phyloP scores from a whole-genome alignment of 1,140 invertebrate genomes.

The Drosophila nebulosa region DNA sequence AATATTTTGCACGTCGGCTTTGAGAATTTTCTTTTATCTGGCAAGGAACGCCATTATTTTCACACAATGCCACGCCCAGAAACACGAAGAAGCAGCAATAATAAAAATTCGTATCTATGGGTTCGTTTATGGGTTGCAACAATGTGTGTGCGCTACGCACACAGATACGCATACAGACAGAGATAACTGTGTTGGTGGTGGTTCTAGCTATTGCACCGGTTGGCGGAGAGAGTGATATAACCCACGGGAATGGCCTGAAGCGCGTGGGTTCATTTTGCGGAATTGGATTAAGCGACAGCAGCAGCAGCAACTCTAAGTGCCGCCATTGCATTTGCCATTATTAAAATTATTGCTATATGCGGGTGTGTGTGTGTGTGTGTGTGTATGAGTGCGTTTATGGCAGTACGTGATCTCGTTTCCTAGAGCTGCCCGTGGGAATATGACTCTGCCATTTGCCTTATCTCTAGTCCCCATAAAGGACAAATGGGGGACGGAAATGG shows the following conservation, averaged over 20 bases:
- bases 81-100: neutral
- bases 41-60: constrained; percentile 30
- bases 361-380: constrained; percentile 7
- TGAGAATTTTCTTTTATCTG: constrained; percentile 11
- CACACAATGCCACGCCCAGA: constrained; percentile 42
- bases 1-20: neutral
- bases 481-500: constrained; percentile 60
- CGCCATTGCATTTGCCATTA: constrained; percentile 62
- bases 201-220: too few relatives aligned
- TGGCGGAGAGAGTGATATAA: constrained; percentile 16
- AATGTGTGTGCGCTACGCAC: constrained; percentile 33
- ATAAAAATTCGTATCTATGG: constrained; percentile 40
- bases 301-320: constrained; percentile 59
- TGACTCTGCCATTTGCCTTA: constrained; percentile 40
- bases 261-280: constrained; percentile 57
- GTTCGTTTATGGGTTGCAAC: constrained; percentile 38
- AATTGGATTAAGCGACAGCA: constrained; percentile 55
- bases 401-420: constrained; percentile 63
- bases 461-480: constrained; percentile 35
- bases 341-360: constrained; percentile 15
- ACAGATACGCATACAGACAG: neutral
- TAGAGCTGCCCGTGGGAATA: constrained; percentile 32
- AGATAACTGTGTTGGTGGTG: constrained; percentile 14
- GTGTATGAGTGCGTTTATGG: constrained; percentile 39
- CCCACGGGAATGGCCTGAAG: constrained; percentile 13